These are phyloP conservation scores for Omphaloscelis lunosa DNA, from an alignment of 2,888 invertebrate genomes.

Conservation along the genomic window DNA sequence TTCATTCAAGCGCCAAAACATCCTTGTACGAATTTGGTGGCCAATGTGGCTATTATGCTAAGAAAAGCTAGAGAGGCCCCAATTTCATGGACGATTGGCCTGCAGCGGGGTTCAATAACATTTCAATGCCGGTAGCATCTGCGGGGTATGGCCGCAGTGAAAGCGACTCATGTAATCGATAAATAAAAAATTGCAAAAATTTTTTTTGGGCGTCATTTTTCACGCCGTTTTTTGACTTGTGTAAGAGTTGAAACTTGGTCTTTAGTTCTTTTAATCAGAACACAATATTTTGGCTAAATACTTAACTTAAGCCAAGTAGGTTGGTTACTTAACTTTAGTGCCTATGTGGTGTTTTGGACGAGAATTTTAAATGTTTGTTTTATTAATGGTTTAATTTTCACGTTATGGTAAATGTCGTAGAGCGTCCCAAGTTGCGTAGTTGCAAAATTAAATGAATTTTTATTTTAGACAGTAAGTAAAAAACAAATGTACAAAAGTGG, in stretches of 20 bases:
- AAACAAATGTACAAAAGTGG: slow-evolving; percentile 5
- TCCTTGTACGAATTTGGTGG: slow-evolving; percentile 17
- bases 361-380: not conserved
- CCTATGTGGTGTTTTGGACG: not conserved
- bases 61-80: slow-evolving; percentile 59
- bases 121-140: slow-evolving; percentile 52
- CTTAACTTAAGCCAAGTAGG: too few species aligned
- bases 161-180: slow-evolving; percentile 28
- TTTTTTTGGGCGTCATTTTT: slow-evolving; percentile 9
- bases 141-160: slow-evolving; percentile 48
- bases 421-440: too few species aligned
- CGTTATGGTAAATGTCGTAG: not conserved
- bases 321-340: not conserved
- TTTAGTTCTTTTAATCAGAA: not conserved
- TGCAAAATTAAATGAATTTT: not conserved
- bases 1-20: not conserved
- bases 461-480: not conserved
- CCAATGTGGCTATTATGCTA: slow-evolving; percentile 26
- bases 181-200: not conserved
- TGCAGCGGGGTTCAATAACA: slow-evolving; percentile 61
- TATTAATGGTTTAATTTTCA: not conserved
- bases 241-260: not conserved
- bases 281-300: not conserved
- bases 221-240: not conserved
- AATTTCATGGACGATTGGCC: slow-evolving; percentile 68